Evolutionary conservation across 1,140 invertebrate genomes (phyloP).

Genomic region (Trichoplusia ni): DNA sequence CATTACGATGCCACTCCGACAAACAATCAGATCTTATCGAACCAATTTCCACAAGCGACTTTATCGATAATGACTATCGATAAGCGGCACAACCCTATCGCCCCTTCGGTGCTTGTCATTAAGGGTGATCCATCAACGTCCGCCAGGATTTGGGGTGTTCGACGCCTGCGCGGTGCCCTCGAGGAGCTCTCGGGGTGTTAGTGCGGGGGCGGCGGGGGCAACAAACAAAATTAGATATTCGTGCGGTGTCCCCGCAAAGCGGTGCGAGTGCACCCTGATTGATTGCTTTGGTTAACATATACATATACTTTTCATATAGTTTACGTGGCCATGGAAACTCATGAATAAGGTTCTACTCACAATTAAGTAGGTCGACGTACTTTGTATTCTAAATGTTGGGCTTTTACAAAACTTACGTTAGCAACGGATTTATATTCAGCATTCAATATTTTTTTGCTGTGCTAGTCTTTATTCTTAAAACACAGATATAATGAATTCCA

Average conservation of each 20-base stretch:
- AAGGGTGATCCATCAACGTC: conserved; percentile 81
- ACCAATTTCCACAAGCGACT: conserved; percentile 43
- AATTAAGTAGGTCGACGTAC: background rate
- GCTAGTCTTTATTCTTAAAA: too few species aligned
- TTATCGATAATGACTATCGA: conserved; percentile 54
- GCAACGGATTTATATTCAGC: too few species aligned
- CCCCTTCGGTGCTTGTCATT: conserved; percentile 78
- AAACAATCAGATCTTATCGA: conserved; percentile 53
- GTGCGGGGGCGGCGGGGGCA: conserved; percentile 43
- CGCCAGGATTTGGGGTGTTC: conserved; percentile 75
- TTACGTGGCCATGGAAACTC: conserved; percentile 5
- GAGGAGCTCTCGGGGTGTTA: conserved; percentile 33
- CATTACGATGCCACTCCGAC: background rate
- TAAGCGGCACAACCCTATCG: conserved; percentile 48
- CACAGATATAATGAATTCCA: too few species aligned
- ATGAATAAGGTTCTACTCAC: background rate
- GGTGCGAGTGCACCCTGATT: conserved; percentile 69
- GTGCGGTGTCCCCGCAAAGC: conserved; percentile 73
- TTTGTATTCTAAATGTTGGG: too few species aligned
- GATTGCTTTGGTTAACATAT: conserved; percentile 72
- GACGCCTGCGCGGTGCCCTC: conserved; percentile 64
- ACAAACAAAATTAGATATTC: conserved; percentile 80
- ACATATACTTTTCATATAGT: conserved; percentile 49
- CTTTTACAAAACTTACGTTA: too few species aligned
- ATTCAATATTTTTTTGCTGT: too few species aligned